Base-by-base conservation (phyloP, 2,113 vertebrate genomes). In the Thryonomys swinderianus region DNA sequence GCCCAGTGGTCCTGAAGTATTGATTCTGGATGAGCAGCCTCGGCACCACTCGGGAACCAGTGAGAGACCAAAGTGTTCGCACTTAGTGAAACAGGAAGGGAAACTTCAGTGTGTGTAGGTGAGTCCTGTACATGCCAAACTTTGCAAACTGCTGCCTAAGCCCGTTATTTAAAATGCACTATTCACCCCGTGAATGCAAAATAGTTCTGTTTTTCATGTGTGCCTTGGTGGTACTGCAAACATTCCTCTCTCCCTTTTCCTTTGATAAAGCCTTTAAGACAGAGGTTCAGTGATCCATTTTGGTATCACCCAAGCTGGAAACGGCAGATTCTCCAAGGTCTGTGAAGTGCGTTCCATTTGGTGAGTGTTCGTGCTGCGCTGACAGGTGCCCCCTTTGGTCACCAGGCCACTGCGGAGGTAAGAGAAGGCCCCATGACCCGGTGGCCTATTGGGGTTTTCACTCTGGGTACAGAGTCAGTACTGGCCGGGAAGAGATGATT, bases 301-400 rank as follows among this genome's bases (percentile, higher is more conserved):
- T 40, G 83, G 5, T 37, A 11, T 79, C 71, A 74, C 91, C 78
- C 69, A 89, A 45, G 32, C 40, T 85, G 45, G 45, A 21, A 34
- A 13, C 9, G 25, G 67, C 57, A 81, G 30, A 78, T 40, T 81
- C n/a, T 83, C 55, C 78, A 40, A 88, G 48, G 21, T 85, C 81
- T 95, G 7, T 76, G 86, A 95, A 85, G 66, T 85, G 59, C 88
- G 62, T 93, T 88, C 21, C 8, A 0, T 27, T 86, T 45, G 45
- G 34, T 93, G 30, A 9, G 3, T 48, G 32, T 81, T 83, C 59
- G 9, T 67, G 40, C 37, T 67, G 7, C 17, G 34, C 69, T 59
- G 57, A 82, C 7, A 62, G 51, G 48, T 40, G 12, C 34, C 64
- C 48, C 45, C 11, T 76, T 4, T 10, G 32, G 32, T 61, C 59